Percentiles rank a stretch among this genome's conserved stretches.
Conservation (phyloP, 2,797 vertebrate species). For the Pseudopleuronectes americanus region DNA sequence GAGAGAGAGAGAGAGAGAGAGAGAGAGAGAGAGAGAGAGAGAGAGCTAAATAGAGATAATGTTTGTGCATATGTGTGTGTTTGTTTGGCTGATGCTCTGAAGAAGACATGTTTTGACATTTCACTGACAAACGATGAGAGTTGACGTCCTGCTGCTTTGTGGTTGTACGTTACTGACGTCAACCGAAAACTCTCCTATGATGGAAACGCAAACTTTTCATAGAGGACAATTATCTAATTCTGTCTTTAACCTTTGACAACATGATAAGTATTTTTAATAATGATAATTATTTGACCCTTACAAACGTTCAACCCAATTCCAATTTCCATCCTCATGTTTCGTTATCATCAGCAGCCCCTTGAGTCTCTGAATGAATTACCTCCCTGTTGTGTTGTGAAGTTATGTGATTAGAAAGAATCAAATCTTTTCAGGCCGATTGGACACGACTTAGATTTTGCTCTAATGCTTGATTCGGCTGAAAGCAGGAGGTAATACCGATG, state of each 20-base stretch:
- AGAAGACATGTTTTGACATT: slow-evolving; percentile 24
- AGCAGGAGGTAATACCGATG: background rate
- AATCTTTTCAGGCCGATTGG: slow-evolving; percentile 7
- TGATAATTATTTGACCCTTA: too few relatives aligned
- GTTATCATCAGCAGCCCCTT: too few relatives aligned
- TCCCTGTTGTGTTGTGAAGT: slow-evolving; percentile 8
- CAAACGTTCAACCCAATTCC: too few relatives aligned
- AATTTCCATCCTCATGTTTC: too few relatives aligned
- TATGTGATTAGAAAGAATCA: background rate
- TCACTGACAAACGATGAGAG: slow-evolving; percentile 32
- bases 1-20: too few relatives aligned
- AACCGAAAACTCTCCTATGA: slow-evolving; percentile 3
- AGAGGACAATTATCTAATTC: background rate
- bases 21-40: too few relatives aligned
- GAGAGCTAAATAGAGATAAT: background rate
- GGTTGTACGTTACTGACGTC: slow-evolving; percentile 4
- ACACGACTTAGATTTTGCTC: background rate
- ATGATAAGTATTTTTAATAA: too few relatives aligned
- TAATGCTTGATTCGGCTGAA: slow-evolving; percentile 7
- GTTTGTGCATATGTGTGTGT: background rate
- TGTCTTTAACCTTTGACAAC: background rate
- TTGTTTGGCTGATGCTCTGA: background rate
- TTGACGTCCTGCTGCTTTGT: background rate
- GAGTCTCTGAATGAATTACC: background rate
- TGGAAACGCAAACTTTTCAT: slow-evolving; percentile 15